These are phyloP conservation scores for Petrocephalus zakoni DNA, from an alignment of 2,113 vertebrate genomes.

Conservation along the genomic window DNA sequence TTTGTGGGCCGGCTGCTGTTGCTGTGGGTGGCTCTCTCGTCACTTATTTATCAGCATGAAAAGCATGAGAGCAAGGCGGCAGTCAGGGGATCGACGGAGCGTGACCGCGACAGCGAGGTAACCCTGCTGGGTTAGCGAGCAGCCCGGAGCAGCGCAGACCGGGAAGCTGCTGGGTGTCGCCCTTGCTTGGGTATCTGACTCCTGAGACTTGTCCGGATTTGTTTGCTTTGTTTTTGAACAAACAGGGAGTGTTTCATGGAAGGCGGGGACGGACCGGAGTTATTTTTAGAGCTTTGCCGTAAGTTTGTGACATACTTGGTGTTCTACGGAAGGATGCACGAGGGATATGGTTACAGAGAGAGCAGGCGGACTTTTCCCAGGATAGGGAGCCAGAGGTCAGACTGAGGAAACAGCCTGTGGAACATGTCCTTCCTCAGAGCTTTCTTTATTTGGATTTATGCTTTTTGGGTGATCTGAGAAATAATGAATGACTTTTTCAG, in stretches of 20 bases:
- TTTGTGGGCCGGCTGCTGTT: neutral
- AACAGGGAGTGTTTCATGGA: neutral
- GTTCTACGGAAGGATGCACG: neutral
- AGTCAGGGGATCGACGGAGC: neutral
- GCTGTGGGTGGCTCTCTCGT: neutral
- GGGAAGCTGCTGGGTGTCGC: neutral
- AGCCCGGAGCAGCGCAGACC: neutral
- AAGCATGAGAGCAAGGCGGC: neutral
- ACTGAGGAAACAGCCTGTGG: neutral
- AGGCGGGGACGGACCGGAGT: neutral
- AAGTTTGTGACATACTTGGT: neutral
- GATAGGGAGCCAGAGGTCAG: neutral
- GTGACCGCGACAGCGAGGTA: neutral
- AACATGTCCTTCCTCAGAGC: neutral
- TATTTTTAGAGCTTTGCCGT: neutral
- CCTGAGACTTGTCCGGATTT: neutral
- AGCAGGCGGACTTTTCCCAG: neutral
- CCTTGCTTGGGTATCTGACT: neutral
- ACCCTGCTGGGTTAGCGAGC: neutral
- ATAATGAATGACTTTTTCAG: neutral
- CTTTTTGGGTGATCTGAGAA: neutral
- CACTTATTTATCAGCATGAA: conserved; percentile 13
- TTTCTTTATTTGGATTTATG: neutral
- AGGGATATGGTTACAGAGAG: neutral
- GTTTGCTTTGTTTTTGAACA: neutral